A percentile compares a stretch with the other conserved stretches of the same genome.
phyloP scores from a whole-genome alignment of 2,113 vertebrate genomes.

The Protobothrops flavoviridis region DNA sequence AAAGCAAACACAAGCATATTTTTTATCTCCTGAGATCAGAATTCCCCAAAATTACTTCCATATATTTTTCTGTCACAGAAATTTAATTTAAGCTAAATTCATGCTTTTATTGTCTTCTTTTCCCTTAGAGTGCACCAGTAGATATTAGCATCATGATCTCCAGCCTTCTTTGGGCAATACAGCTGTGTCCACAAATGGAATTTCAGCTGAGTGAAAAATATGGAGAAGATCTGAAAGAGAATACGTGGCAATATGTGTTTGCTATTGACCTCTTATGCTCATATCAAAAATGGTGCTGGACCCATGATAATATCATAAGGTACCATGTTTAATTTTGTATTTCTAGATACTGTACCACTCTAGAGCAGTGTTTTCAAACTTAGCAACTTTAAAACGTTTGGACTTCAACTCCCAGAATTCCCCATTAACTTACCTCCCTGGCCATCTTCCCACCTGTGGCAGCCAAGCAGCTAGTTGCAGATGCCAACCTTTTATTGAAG shows the following conservation, averaged over 20 bases:
- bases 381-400: not conserved
- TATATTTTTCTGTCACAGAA: not conserved
- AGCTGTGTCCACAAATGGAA: conserved; percentile 72
- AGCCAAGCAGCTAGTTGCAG: not conserved
- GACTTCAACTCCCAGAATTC: not conserved
- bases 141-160: conserved; percentile 78
- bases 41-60: not conserved
- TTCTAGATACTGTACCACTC: not conserved
- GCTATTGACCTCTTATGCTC: conserved; percentile 87
- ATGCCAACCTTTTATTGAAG: not conserved
- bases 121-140: conserved; percentile 77
- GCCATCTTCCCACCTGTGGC: not conserved
- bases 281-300: conserved; percentile 89
- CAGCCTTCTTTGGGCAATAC: conserved; percentile 78
- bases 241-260: conserved; percentile 84
- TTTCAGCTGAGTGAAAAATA: conserved; percentile 76
- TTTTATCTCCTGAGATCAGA: not conserved
- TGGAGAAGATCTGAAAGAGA: conserved; percentile 81
- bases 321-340: not conserved
- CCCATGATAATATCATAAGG: conserved; percentile 85
- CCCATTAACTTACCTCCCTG: not conserved
- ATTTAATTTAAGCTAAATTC: conserved; percentile 34
- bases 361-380: not conserved
- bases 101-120: conserved; percentile 12
- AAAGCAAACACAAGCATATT: not conserved